Percentiles rank a stretch among this genome's conserved stretches.
phyloP scores from a whole-genome alignment of 1,140 invertebrate species.

The Calephelis virginiensis region DNA sequence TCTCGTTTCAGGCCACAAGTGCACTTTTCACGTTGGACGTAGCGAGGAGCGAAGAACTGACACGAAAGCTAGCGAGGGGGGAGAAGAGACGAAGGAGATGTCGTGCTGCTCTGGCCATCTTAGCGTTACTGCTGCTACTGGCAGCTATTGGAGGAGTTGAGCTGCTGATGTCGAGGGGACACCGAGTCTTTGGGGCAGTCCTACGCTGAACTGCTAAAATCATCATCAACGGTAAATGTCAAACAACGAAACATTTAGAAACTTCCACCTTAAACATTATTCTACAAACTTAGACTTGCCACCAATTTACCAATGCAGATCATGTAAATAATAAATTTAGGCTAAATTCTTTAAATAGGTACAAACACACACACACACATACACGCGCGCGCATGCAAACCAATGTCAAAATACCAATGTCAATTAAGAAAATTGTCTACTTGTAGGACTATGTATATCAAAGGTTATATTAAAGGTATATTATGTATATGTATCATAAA shows the following conservation, averaged over 20 bases:
- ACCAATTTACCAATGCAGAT: too few relatives aligned
- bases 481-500: too few relatives aligned
- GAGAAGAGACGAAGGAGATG: conserved; percentile 52
- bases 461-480: too few relatives aligned
- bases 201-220: conserved; percentile 40
- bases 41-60: conserved; percentile 49
- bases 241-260: neutral
- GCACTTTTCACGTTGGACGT: conserved; percentile 67
- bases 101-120: conserved; percentile 45
- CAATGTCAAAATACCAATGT: too few relatives aligned
- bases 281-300: neutral
- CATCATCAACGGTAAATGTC: neutral
- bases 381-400: too few relatives aligned
- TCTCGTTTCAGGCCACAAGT: conserved; percentile 57
- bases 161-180: conserved; percentile 61
- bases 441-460: too few relatives aligned
- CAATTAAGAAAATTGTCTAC: too few relatives aligned
- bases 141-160: conserved; percentile 61
- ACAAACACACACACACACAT: too few relatives aligned
- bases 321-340: too few relatives aligned
- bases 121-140: conserved; percentile 52
- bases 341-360: too few relatives aligned
- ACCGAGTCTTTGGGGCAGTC: conserved; percentile 59
- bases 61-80: conserved; percentile 46
- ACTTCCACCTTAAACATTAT: neutral